phyloP scores from a whole-genome alignment of 2,113 vertebrate genomes.

The Alethe castanea region DNA sequence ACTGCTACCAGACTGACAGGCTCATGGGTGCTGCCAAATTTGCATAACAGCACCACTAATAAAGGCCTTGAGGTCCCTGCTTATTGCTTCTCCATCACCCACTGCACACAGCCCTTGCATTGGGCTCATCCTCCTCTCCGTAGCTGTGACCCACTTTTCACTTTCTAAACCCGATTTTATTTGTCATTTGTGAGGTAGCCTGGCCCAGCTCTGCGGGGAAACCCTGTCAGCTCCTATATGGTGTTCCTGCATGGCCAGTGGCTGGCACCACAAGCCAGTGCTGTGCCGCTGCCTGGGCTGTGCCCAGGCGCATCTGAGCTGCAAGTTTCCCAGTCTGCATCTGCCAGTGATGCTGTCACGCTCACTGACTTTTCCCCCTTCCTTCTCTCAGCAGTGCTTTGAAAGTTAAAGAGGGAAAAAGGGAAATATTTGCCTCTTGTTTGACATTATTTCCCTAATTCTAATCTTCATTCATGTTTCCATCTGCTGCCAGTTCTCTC shows the following conservation, averaged over 20 bases:
- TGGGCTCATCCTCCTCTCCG: neutral
- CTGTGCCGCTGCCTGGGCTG: neutral
- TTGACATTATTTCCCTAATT: neutral
- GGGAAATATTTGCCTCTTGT: neutral
- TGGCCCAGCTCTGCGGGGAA: neutral
- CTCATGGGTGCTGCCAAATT: slow-evolving; percentile 27
- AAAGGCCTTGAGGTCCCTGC: neutral
- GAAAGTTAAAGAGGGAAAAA: neutral
- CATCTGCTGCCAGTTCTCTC: neutral
- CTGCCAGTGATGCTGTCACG: neutral
- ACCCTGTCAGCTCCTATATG: slow-evolving; percentile 44
- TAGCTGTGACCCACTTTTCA: slow-evolving; percentile 63
- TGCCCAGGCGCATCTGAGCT: neutral
- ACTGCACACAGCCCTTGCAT: rapidly evolving
- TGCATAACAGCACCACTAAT: neutral
- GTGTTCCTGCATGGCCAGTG: neutral
- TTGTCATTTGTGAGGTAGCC: slow-evolving; percentile 43
- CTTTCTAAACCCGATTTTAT: neutral
- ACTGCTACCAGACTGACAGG: neutral
- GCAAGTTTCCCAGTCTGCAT: neutral
- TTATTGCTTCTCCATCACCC: neutral
- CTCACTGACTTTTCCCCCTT: neutral
- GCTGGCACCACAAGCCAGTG: neutral
- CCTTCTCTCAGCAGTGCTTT: neutral
- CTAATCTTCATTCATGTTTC: neutral